Base-by-base conservation (phyloP, 2,888 invertebrate species). In the Diplazon laetatorius region DNA sequence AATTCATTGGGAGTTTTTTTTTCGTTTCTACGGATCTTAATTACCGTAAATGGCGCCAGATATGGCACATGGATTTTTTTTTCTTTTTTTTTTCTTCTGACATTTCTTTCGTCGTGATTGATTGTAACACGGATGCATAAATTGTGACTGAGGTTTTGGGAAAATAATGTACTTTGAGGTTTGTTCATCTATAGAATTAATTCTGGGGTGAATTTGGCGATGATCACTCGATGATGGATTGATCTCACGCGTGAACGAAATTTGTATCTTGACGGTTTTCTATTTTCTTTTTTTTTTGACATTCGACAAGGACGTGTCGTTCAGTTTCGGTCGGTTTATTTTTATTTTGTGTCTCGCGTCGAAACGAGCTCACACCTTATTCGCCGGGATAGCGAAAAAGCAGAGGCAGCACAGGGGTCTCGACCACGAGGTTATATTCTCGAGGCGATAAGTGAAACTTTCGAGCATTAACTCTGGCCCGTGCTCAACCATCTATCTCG, bases 401-500 rank as follows among this genome's bases (percentile, higher is more conserved):
- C 22, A 22, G 30, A 16, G 25, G 25, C 22, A 12, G 1, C 60
- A 25, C 60, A 25, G 20, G n/a, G 12, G 25, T 8, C 1, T 57
- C 70, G 70, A 39, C 39, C 70, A 50, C 70, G 50, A 71, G 69
- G 52, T 14, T 44, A 37, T 50, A 46, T 68, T 57, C 72, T 55
- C 48, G 50, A 50, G 48, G 65, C 48, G 72, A 83, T 70, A 82
- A 87, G 87, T 84, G 85, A 88, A 87, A 87, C 80, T 82, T 86
- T 60, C 35, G 55, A 30, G 65, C 88, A 88, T 88, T 87, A 88
- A 88, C 86, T 86, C 85, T 86, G 84, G 75, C 81, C 83, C 82
- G 79, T 82, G 80, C 86, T 83, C 84, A 55, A 42, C 52, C 87
- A 87, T 89, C 87, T 87, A 89, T 89, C 88, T 89, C 86, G 81